Evolutionary conservation across 2,888 invertebrate genomes (phyloP).

Genomic region (Autographa pulchrina): DNA sequence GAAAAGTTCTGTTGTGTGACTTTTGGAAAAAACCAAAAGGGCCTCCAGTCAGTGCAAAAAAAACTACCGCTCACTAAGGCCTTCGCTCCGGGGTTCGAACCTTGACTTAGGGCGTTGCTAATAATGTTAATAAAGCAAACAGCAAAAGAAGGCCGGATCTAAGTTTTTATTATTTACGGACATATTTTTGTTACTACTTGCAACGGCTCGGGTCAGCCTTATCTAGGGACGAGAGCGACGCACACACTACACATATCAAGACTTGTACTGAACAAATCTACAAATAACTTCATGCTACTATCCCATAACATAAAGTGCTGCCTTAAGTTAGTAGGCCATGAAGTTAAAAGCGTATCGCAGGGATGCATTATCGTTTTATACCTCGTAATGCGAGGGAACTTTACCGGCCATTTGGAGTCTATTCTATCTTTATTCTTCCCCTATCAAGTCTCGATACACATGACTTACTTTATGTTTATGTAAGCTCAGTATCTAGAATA

Average conservation of each 20-base stretch:
- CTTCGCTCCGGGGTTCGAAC: too few species aligned
- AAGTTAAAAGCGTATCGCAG: constrained; percentile 50
- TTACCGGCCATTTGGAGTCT: constrained; percentile 43
- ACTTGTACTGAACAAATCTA: not conserved
- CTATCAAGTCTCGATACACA: not conserved
- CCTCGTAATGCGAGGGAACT: constrained; percentile 44
- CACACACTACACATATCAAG: not conserved
- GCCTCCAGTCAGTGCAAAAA: too few species aligned
- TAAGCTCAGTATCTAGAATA: not conserved
- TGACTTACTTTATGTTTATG: not conserved
- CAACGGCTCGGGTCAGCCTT: too few species aligned
- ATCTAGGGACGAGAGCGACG: too few species aligned
- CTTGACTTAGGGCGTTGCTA: too few species aligned
- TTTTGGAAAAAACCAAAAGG: too few species aligned
- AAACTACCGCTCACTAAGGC: too few species aligned
- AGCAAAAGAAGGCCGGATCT: too few species aligned
- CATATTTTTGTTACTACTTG: too few species aligned
- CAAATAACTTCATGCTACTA: not conserved
- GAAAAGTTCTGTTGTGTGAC: too few species aligned
- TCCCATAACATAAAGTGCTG: constrained; percentile 37
- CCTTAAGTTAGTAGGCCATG: constrained; percentile 29
- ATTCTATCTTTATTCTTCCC: constrained; percentile 22
- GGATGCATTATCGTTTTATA: constrained; percentile 53
- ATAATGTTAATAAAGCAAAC: too few species aligned
- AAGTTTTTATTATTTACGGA: too few species aligned